phyloP scores from a whole-genome alignment of 2,888 invertebrate genomes.

The Drosophila seclusa region DNA sequence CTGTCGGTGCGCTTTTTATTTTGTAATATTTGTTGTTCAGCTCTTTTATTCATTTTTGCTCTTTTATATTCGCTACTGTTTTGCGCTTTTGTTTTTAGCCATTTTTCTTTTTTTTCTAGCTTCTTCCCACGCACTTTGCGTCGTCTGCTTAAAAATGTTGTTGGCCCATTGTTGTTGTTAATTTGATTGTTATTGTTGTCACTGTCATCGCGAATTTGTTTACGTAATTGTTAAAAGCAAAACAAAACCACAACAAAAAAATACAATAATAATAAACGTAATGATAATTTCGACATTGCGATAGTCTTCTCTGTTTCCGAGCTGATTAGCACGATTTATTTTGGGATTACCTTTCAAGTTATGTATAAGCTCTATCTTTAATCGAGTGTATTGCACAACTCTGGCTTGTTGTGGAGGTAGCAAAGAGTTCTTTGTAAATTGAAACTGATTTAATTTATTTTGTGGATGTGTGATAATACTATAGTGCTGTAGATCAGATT shows the following conservation, averaged over 20 bases:
- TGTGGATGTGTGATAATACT: not conserved
- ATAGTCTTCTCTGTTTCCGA: conserved; percentile 38
- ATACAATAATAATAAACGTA: conserved; percentile 27
- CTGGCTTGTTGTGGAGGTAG: not conserved
- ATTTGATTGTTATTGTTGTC: conserved; percentile 25
- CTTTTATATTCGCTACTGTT: conserved; percentile 45
- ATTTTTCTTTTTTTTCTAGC: conserved; percentile 17
- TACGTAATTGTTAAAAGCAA: conserved; percentile 66
- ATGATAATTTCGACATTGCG: conserved; percentile 60
- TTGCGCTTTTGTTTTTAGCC: conserved; percentile 35
- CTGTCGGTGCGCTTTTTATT: conserved; percentile 54
- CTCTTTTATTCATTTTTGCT: conserved; percentile 36
- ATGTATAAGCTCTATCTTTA: not conserved
- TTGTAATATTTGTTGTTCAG: conserved; percentile 59
- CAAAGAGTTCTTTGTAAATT: not conserved
- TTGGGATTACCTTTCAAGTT: conserved; percentile 6
- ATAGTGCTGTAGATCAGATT: not conserved
- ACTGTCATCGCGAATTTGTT: conserved; percentile 56
- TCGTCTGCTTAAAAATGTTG: not conserved
- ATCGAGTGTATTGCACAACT: not conserved
- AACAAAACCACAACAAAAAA: conserved; percentile 15
- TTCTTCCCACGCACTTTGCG: conserved; percentile 73
- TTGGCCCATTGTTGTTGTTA: conserved; percentile 21
- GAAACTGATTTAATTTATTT: not conserved
- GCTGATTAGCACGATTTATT: conserved; percentile 43